These are phyloP conservation scores for Gordius sp. DNA, from an alignment of 2,888 invertebrate genomes.

Conservation along the genomic window DNA sequence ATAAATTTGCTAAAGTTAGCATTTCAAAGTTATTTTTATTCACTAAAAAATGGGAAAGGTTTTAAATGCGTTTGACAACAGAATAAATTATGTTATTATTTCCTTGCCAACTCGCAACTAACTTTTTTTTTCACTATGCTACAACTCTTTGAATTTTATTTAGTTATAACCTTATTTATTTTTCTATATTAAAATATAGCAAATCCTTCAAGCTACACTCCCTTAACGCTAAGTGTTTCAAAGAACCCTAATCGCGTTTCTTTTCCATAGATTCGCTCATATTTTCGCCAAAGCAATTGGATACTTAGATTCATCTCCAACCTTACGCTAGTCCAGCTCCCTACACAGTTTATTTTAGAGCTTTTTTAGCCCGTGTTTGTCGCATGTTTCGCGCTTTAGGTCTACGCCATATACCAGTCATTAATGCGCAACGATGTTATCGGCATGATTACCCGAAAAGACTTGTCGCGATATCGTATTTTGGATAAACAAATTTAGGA, in stretches of 20 bases:
- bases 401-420: slow-evolving; percentile 34
- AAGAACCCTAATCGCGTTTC: slow-evolving; percentile 16
- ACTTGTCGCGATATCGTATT: slow-evolving; percentile 46
- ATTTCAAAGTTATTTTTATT: no score
- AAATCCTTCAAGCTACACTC: background rate
- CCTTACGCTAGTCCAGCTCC: slow-evolving; percentile 88
- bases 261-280: background rate
- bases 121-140: no score
- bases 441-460: slow-evolving; percentile 87
- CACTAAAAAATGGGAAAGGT: no score
- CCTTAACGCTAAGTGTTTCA: slow-evolving; percentile 7
- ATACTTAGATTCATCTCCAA: slow-evolving; percentile 54
- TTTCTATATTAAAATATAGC: no score
- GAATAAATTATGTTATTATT: no score
- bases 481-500: no score
- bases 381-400: slow-evolving; percentile 75
- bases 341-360: slow-evolving; percentile 51
- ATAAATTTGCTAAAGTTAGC: no score
- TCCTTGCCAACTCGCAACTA: no score
- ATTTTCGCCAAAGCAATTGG: slow-evolving; percentile 38
- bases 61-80: no score
- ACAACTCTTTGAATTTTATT: no score
- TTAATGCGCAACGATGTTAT: slow-evolving; percentile 40
- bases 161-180: no score
- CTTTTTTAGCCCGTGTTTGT: slow-evolving; percentile 66